Evolutionary conservation across 1,140 invertebrate genomes (phyloP), one percentile per base, ranked within the genome.

Genomic region (Oreohelix idahoensis): DNA sequence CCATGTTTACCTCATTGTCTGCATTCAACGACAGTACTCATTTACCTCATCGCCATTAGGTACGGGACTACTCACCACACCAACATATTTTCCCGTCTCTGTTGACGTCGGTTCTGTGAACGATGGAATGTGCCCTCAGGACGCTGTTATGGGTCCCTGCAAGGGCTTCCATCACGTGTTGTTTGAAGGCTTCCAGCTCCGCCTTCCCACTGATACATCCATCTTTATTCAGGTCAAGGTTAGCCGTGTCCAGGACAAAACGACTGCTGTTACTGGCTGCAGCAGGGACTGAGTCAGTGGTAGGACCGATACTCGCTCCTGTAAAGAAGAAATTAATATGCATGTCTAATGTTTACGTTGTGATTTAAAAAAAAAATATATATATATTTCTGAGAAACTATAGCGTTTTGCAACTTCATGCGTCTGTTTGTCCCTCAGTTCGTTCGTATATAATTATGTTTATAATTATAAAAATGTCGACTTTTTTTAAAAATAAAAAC

Each of bases 21-120:
- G n/a, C n/a, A n/a, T n/a, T n/a, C n/a, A n/a, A n/a, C n/a, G n/a
- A n/a, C n/a, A n/a, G n/a, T n/a, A n/a, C n/a, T n/a, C n/a, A n/a
- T n/a, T n/a, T n/a, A n/a, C n/a, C n/a, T n/a, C n/a, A n/a, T n/a
- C n/a, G n/a, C n/a, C n/a, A n/a, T n/a, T n/a, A n/a, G n/a, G n/a
- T n/a, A n/a, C n/a, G 53, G 53, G 42, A 15, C 73, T 53, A 79
- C 77, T 79, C 35, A 79, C 77, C 77, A 79, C 77, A 79, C 77
- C 77, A 79, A 36, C 77, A 79, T 13, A 79, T 79, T 17, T 36
- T 49, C 1, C 58, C 58, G 26, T 79, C 77, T 69, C 51, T 79
- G 77, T 79, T 79, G 17, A 69, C 38, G 36, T 79, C 77, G 10
- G 53, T 69, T 36, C 77, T 63, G 39, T 66, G 58, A 36, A 79